Percentiles rank a stretch among this genome's conserved stretches.
phyloP scores from a whole-genome alignment of 1,140 invertebrate genomes.

The Leptinotarsa lineolata region DNA sequence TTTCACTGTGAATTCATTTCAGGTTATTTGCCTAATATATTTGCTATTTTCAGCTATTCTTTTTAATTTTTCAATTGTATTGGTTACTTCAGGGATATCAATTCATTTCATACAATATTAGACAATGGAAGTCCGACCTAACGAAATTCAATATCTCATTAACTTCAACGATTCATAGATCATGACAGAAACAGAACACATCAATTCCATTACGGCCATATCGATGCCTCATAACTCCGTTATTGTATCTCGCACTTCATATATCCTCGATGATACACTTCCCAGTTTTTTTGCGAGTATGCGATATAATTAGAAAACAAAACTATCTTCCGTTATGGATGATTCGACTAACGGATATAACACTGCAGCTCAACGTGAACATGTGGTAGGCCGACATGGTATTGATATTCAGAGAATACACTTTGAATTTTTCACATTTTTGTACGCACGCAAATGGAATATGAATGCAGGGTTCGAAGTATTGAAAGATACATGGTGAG shows the following conservation, averaged over 20 bases:
- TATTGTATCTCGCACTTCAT: slow-evolving; percentile 2
- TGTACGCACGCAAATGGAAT: neutral
- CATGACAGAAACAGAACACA: no score
- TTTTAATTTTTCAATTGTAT: no score
- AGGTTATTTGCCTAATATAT: no score
- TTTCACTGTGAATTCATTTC: no score
- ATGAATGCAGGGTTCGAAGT: neutral
- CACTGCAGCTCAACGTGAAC: neutral
- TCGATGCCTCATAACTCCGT: neutral
- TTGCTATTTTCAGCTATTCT: no score
- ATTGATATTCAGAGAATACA: slow-evolving; percentile 4
- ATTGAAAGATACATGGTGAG: neutral
- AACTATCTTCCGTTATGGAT: neutral
- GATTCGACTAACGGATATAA: neutral
- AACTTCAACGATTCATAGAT: no score
- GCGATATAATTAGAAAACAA: neutral
- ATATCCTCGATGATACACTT: neutral
- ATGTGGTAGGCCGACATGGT: slow-evolving; percentile 3
- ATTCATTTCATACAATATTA: no score
- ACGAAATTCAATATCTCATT: no score
- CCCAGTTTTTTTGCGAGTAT: neutral
- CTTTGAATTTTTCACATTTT: neutral
- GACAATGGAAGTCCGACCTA: no score
- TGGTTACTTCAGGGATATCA: no score
- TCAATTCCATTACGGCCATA: neutral